Base-by-base conservation (phyloP, 2,113 vertebrate genomes). In the Notarius quadriscutis region DNA sequence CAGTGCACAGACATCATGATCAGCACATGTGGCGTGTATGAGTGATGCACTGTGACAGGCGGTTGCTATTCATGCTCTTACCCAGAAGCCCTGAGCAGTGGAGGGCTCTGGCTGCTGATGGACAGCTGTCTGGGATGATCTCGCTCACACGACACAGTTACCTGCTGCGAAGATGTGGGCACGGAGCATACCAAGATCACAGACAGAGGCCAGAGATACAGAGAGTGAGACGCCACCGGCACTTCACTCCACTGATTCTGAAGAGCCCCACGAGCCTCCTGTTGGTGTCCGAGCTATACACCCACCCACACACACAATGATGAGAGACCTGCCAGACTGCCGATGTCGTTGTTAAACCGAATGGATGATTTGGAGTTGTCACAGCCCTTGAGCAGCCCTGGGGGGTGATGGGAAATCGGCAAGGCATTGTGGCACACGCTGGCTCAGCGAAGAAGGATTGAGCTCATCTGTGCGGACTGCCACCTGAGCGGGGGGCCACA, bases 41-140 rank as follows among this genome's bases (percentile, higher is more conserved):
- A 83, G 72, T 87, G 89, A 89, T 89, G 41, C 65, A 9, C 17
- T 41, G 2, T 89, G 89, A 89, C 89, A 89, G 86, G 78, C 62
- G 86, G 86, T n/a, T 78, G 63, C 81, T 77, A 87, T 87, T 87
- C 86, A n/a, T 63, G 83, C 84, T 83, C 69, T 75, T 83, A 30
- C 55, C 55, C 86, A 79, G 78, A 58, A 83, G 79, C 86, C 83
- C 55, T 30, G 62, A 82, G 86, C 57, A 18, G 15, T 27, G 17
- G 25, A 78, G 86, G 71, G 57, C 71, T 82, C 71, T 25, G 71
- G 34, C 62, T 63, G 7, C 15, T 88, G 89, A 89, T 20, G 81
- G 89, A 89, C 83, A 89, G 89, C 89, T 86, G 89, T 89, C 86
- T 25, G 69, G 58, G 50, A 50, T 55, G 72, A 89, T 89, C 89